Conservation (phyloP, 1,140 invertebrate genomes). For the Drosophila ogumai region DNA sequence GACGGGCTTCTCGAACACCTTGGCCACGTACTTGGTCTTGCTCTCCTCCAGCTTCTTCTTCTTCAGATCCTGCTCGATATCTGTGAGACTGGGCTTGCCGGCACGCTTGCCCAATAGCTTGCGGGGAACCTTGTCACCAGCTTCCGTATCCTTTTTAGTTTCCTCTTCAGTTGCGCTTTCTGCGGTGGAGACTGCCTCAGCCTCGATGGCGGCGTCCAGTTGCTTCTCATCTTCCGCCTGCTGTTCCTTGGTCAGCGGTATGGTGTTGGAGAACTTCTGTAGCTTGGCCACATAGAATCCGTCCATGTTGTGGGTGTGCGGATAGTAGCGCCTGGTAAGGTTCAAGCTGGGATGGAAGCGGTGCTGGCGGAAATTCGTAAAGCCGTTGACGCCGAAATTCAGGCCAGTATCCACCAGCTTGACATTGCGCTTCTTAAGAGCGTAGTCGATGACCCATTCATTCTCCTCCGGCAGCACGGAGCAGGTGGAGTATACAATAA, state of each 20-base stretch:
- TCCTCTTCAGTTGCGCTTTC: conserved; percentile 1
- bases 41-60: conserved; percentile 82
- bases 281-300: conserved; percentile 99
- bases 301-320: conserved; percentile 99
- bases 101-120: conserved; percentile 78
- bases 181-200: neutral
- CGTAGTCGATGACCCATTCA: conserved; percentile 98
- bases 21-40: conserved; percentile 84
- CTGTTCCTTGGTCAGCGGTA: conserved; percentile 87
- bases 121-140: conserved; percentile 61
- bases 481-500: conserved; percentile 99
- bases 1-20: conserved; percentile 80
- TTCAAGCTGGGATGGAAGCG: conserved; percentile 98
- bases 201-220: conserved; percentile 72
- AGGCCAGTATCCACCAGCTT: conserved; percentile 97
- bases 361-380: conserved; percentile 93
- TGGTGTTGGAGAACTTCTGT: conserved; percentile 97
- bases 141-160: conserved; percentile 50
- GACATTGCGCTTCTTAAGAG: conserved; percentile 96
- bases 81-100: conserved; percentile 73
- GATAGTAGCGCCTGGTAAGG: conserved; percentile 96
- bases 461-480: conserved; percentile 99
- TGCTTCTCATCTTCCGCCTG: conserved; percentile 85
- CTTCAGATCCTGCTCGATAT: conserved; percentile 70
- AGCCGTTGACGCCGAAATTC: conserved; percentile 98